Conservation (phyloP, 1,140 invertebrate species). For the Battus philenor region DNA sequence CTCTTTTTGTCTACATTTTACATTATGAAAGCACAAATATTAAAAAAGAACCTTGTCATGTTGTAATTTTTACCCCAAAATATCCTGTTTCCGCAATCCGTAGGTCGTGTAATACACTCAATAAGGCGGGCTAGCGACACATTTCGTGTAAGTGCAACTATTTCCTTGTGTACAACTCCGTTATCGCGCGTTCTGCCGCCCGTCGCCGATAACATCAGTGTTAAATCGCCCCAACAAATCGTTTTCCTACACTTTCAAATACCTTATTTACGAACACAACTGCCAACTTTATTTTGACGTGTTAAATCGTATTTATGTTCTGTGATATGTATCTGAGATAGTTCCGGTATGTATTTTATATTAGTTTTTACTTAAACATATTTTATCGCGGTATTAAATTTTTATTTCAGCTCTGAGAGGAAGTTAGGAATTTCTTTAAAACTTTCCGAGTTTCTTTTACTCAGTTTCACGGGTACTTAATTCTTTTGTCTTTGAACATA, state of each 20-base stretch:
- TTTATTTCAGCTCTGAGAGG: conserved; percentile 4
- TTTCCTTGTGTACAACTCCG: conserved; percentile 25
- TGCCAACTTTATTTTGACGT: neutral
- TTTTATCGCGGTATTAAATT: conserved; percentile 4
- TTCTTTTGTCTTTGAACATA: too few species aligned
- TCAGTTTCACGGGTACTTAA: conserved; percentile 1
- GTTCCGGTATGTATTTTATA: neutral
- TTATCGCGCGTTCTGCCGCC: conserved; percentile 38
- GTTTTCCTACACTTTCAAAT: conserved; percentile 32
- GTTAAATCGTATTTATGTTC: neutral
- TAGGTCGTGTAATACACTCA: too few species aligned
- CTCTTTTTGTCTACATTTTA: too few species aligned
- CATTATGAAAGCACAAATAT: too few species aligned
- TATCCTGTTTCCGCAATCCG: too few species aligned
- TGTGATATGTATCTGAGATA: neutral
- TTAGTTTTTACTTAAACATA: neutral
- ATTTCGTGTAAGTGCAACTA: conserved; percentile 18
- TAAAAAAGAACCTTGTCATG: too few species aligned
- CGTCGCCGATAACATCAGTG: conserved; percentile 32
- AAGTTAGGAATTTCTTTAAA: conserved; percentile 6
- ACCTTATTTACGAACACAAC: conserved; percentile 25
- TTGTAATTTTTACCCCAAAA: too few species aligned
- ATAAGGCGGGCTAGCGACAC: neutral
- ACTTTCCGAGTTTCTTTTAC: conserved; percentile 12
- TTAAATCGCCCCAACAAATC: conserved; percentile 31